phyloP scores from a whole-genome alignment of 2,888 invertebrate species.

The Limnephilus marmoratus region DNA sequence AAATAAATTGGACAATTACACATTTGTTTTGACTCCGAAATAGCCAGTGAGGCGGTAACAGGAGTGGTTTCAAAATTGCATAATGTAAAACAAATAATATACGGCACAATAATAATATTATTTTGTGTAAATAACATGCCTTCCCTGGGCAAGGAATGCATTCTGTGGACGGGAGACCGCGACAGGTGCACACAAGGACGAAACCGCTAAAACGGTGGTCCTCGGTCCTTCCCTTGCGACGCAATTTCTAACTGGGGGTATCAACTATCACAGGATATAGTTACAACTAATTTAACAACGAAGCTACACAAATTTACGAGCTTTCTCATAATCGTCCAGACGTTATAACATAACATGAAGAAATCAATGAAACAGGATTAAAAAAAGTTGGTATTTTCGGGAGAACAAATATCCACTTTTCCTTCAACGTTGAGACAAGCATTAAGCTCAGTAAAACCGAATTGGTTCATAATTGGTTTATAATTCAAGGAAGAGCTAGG shows the following conservation, averaged over 20 bases:
- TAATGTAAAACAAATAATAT: background rate
- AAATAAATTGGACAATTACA: background rate
- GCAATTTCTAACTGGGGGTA: background rate
- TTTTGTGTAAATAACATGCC: background rate
- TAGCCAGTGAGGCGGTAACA: background rate
- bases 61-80: conserved; percentile 6
- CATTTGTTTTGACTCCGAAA: background rate
- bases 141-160: conserved; percentile 9
- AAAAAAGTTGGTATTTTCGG: background rate
- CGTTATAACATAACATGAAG: background rate
- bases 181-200: conserved; percentile 40
- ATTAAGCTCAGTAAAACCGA: background rate
- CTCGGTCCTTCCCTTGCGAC: background rate
- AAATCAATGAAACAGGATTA: background rate
- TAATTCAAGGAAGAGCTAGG: background rate
- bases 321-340: background rate
- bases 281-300: background rate
- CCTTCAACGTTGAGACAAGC: background rate
- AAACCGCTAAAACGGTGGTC: background rate
- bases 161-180: background rate
- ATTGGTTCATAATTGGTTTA: background rate
- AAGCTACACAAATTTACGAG: background rate
- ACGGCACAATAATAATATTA: background rate
- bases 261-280: conserved; percentile 2
- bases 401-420: background rate